These are phyloP conservation scores for Tineola bisselliella DNA, from an alignment of 2,888 invertebrate species.

Conservation along the genomic window DNA sequence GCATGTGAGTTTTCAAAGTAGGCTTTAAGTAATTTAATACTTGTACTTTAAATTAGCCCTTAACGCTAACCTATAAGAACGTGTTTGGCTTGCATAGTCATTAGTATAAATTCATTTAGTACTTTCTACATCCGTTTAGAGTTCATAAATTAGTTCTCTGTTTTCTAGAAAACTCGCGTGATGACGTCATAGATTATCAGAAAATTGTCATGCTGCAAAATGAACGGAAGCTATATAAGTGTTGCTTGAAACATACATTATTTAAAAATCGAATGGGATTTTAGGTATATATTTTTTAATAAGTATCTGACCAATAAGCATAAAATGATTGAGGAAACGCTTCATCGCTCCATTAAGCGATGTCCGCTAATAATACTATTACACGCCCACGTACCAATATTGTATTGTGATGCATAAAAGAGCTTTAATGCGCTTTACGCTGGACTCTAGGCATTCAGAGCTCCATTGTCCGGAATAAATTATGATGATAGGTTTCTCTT, in stretches of 20 bases:
- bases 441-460: conserved; percentile 1
- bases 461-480: neutral
- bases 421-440: neutral
- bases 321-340: neutral
- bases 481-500: neutral
- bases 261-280: no score
- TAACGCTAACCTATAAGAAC: neutral
- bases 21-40: no score
- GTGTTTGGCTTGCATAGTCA: neutral
- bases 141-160: neutral
- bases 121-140: neutral
- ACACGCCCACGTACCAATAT: neutral
- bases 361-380: neutral
- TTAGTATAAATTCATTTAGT: neutral
- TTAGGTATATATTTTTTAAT: no score
- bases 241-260: no score
- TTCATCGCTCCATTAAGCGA: neutral
- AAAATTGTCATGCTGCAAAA: no score
- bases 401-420: neutral
- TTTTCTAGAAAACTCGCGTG: neutral
- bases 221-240: no score
- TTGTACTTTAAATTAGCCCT: no score
- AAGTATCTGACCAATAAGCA: neutral
- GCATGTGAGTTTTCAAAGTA: no score
- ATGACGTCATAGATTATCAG: neutral